These are phyloP conservation scores for Diaprepes abbreviatus DNA, from an alignment of 2,888 invertebrate species.

Conservation along the genomic window DNA sequence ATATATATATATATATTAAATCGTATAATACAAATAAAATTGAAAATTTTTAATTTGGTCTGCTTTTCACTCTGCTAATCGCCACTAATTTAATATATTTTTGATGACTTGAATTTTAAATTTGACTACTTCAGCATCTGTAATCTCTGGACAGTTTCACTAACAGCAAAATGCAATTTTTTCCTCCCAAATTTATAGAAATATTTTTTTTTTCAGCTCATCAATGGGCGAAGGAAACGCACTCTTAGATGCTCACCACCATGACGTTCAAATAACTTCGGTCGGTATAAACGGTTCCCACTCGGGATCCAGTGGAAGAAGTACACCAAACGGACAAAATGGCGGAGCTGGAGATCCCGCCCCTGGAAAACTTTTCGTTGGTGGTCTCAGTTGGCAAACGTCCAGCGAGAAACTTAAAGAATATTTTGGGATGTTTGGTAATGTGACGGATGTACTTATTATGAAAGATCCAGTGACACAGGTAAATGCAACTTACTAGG, in stretches of 20 bases:
- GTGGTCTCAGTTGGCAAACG: constrained; percentile 94
- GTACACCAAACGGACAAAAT: constrained; percentile 73
- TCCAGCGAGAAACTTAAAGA: constrained; percentile 92
- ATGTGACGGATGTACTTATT: constrained; percentile 91
- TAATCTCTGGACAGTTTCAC: too few species aligned
- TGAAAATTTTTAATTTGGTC: too few species aligned
- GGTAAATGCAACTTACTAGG: too few species aligned
- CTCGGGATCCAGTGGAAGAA: constrained; percentile 80
- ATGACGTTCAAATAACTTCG: constrained; percentile 63
- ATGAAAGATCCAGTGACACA: constrained; percentile 96
- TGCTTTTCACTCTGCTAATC: too few species aligned
- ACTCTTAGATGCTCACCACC: constrained; percentile 69
- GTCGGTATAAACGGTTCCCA: constrained; percentile 69
- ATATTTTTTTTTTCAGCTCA: constrained; percentile 67
- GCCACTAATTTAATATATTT: too few species aligned
- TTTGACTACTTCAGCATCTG: too few species aligned
- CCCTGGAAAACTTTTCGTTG: constrained; percentile 90
- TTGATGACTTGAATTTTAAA: too few species aligned
- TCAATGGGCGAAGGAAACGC: constrained; percentile 71
- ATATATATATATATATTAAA: too few species aligned
- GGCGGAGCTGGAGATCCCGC: constrained; percentile 76
- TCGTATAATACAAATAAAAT: too few species aligned
- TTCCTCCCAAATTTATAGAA: too few species aligned
- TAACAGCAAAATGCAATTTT: too few species aligned
- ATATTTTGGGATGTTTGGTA: constrained; percentile 93